Conservation (phyloP, 2,113 vertebrate genomes). For the Pseudopipra pipra region DNA sequence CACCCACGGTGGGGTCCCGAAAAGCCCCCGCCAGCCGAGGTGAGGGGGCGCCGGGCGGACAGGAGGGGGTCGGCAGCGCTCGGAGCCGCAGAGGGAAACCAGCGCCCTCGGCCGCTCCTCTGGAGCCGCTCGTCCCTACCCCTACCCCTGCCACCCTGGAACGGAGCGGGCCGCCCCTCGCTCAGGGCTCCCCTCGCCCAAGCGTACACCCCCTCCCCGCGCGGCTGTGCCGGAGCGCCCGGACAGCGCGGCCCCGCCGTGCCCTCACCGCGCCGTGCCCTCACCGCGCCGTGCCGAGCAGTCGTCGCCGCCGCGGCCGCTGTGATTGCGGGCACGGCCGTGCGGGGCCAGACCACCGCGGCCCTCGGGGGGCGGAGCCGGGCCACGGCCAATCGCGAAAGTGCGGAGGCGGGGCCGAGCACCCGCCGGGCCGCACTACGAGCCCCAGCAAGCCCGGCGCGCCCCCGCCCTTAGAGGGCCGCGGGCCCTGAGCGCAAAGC, state of each 20-base stretch:
- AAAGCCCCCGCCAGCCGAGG: neutral
- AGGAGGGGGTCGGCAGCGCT: neutral
- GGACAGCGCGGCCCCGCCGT: neutral
- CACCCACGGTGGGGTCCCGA: no score
- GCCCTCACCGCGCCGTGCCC: neutral
- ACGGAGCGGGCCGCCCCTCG: neutral
- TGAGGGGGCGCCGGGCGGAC: no score
- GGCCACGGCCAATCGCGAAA: neutral
- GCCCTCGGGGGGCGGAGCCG: neutral
- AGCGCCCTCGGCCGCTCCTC: no score
- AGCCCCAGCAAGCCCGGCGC: neutral
- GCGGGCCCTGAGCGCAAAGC: neutral
- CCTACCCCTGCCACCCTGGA: neutral
- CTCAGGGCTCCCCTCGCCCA: neutral
- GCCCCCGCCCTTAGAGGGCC: rapidly evolving
- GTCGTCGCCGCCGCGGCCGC: rapidly evolving
- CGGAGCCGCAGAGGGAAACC: neutral
- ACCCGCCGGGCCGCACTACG: neutral
- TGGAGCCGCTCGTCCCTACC: neutral
- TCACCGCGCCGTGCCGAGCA: neutral
- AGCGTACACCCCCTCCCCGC: neutral
- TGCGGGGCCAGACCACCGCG: neutral
- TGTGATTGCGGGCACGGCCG: neutral
- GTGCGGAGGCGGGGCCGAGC: neutral
- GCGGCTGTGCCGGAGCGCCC: neutral